Evolutionary conservation across 2,888 invertebrate genomes (phyloP).

Genomic region (Trachelus stipa): DNA sequence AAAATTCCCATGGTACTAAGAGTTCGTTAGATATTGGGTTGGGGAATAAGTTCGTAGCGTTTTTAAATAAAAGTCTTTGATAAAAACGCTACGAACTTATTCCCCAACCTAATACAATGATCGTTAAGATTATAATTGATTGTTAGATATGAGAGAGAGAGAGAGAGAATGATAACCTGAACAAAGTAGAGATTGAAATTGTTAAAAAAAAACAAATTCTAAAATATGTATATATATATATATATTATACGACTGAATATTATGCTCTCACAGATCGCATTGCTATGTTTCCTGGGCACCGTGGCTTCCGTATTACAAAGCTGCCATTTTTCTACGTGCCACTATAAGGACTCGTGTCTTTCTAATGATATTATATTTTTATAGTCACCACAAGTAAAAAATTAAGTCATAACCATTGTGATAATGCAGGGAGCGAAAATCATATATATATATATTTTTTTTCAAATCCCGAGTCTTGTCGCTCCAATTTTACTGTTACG

Average conservation of each 20-base stretch:
- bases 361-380: background rate
- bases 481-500: background rate
- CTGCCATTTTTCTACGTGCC: background rate
- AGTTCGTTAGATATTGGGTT: no score
- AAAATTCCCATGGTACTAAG: no score
- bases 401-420: background rate
- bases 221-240: background rate
- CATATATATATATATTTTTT: background rate
- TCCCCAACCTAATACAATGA: no score
- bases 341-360: background rate
- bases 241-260: background rate
- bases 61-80: no score
- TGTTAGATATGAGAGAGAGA: no score
- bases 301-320: background rate
- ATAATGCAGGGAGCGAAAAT: background rate
- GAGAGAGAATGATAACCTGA: background rate
- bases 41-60: no score
- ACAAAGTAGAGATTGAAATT: background rate
- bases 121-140: no score
- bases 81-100: no score
- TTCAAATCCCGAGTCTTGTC: background rate
- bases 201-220: background rate
- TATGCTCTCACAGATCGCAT: background rate
- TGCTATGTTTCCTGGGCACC: background rate
- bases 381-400: background rate